phyloP scores from a whole-genome alignment of 2,113 vertebrate genomes.

The Pithys albifrons region DNA sequence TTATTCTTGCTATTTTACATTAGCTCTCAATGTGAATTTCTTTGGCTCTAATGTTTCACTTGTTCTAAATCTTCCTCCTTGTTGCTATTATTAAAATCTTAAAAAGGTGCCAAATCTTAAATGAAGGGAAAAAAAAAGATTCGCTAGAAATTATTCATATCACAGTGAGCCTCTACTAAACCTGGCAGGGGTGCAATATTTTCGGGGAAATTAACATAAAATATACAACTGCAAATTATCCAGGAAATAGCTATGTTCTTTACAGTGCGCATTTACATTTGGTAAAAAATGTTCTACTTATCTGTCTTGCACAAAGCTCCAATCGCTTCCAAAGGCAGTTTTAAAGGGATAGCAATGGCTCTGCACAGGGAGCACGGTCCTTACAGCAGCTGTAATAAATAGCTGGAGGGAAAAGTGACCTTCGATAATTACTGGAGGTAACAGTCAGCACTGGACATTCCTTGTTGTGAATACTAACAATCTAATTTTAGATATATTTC shows the following conservation, averaged over 20 bases:
- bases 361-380: constrained; percentile 3
- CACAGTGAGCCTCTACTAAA: constrained; percentile 84
- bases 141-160: constrained; percentile 85
- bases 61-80: constrained; percentile 84
- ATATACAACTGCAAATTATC: constrained; percentile 87
- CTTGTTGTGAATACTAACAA: constrained; percentile 29
- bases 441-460: constrained; percentile 27
- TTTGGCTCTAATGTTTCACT: constrained; percentile 79
- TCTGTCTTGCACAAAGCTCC: constrained; percentile 71
- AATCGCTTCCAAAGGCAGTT: constrained; percentile 61
- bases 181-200: constrained; percentile 86
- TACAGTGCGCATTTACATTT: constrained; percentile 78
- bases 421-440: constrained; percentile 61
- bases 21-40: constrained; percentile 78
- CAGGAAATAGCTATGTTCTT: constrained; percentile 84
- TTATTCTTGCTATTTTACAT: constrained; percentile 84
- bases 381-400: constrained; percentile 37
- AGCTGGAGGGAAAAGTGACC: constrained; percentile 49
- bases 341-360: constrained; percentile 71
- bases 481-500: constrained; percentile 54
- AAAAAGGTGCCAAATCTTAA: constrained; percentile 86
- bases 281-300: constrained; percentile 70
- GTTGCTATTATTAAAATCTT: constrained; percentile 85
- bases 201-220: constrained; percentile 87
- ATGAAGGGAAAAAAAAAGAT: constrained; percentile 81